Evolutionary conservation across 2,797 vertebrate species (phyloP), one percentile per base, ranked within the genome.

Genomic region (Myotis findleyi): DNA sequence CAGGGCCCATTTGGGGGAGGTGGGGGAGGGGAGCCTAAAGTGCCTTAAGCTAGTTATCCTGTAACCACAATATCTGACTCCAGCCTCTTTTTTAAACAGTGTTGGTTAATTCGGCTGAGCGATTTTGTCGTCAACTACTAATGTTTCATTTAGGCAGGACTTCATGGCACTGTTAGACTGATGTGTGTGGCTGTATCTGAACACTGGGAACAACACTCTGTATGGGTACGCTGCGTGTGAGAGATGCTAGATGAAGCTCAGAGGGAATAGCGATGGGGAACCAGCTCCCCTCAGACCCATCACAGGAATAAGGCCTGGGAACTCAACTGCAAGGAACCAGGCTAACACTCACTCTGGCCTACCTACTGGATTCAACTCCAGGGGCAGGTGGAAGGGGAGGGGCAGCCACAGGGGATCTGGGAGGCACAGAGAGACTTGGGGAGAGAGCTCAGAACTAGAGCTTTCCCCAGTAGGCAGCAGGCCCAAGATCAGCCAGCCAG

Each of bases 201-300:
- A 55, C 25, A 2, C 41, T 36, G 51, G 10, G 53, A 23, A 33
- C n/a, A 38, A 30, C 2, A 36, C 38, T 66, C n/a, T 57, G 11
- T 11, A 7, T 21, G 68, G 13, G 17, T 18, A 14, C 23, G 9
- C 16, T 1, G 36, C 36, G 36, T 4, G 3, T 0, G n/a, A 44
- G 38, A 12, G 64, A 10, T 9, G 0, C 4, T 4, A 3, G 25
- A 21, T 1, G 7, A 4, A 33, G 47, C 0, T 14, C 33, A 2
- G 4, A 21, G 2, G 21, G 20, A 5, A 12, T 41, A 12, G 21
- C 0, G 0, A 1, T 12, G 5, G 23, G 59, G 71, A 9, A 11
- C 7, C 59, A 7, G 3, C 2, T 23, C 1, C 57, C 49, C 16
- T 18, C 33, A 13, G 9, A 2, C 11, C 11, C 1, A 9, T 23